These are phyloP conservation scores for Fundulus diaphanus DNA, from an alignment of 2,797 vertebrate species.

Conservation along the genomic window DNA sequence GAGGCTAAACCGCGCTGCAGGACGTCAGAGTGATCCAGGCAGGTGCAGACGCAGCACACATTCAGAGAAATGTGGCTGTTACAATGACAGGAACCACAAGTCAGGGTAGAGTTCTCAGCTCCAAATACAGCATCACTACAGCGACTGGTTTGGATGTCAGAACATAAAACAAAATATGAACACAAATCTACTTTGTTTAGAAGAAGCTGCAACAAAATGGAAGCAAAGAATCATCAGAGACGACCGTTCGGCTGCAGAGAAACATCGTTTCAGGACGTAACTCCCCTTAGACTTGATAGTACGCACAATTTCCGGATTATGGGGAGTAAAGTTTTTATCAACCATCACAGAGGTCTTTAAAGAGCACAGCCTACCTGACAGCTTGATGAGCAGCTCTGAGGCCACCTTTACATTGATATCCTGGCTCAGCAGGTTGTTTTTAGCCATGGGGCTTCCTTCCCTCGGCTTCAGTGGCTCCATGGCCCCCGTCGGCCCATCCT, in stretches of 20 bases:
- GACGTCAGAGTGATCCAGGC: constrained; percentile 17
- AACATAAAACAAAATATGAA: constrained; percentile 22
- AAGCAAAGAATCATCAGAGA: not conserved
- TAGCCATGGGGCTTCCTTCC: constrained; percentile 82
- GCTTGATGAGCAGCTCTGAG: constrained; percentile 97
- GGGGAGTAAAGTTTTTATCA: not conserved
- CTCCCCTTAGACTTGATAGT: not conserved
- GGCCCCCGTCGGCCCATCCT: constrained; percentile 78
- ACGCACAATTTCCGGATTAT: not conserved
- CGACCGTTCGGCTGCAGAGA: not conserved
- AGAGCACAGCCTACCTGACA: constrained; percentile 87
- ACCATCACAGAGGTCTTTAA: constrained; percentile 1
- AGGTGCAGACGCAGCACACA: constrained; percentile 21
- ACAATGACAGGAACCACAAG: constrained; percentile 25
- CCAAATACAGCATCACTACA: constrained; percentile 13
- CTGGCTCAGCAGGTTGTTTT: constrained; percentile 87
- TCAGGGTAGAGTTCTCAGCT: constrained; percentile 32
- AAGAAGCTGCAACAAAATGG: not conserved
- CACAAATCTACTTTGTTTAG: not conserved
- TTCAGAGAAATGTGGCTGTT: not conserved
- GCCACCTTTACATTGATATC: constrained; percentile 96
- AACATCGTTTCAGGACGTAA: not conserved
- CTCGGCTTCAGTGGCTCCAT: constrained; percentile 81
- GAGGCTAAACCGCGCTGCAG: constrained; percentile 38
- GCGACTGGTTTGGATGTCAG: constrained; percentile 49